Conservation (phyloP, 2,113 vertebrate species). For the Rhinolophus ferrumequinum region DNA sequence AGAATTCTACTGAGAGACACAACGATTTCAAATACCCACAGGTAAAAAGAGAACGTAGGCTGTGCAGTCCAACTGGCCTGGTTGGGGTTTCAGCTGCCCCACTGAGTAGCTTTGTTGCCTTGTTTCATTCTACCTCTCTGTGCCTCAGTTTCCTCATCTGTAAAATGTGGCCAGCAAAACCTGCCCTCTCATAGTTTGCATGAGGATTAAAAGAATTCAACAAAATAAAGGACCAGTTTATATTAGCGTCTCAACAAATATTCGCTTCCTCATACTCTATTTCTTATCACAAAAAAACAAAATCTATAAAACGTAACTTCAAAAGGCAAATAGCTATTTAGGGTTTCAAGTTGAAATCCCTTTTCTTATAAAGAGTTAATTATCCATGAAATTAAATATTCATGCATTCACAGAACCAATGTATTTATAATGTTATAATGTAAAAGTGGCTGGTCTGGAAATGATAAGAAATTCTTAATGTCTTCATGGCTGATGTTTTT, state of each 20-base stretch:
- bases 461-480: constrained; percentile 62
- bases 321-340: constrained; percentile 64
- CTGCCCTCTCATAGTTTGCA: background rate
- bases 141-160: background rate
- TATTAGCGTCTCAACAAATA: background rate
- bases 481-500: constrained; percentile 56
- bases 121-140: background rate
- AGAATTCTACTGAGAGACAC: background rate
- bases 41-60: background rate
- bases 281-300: constrained; percentile 35
- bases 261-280: background rate
- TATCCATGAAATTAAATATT: constrained; percentile 81
- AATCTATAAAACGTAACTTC: constrained; percentile 60
- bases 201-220: constrained; percentile 10
- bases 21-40: background rate
- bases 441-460: constrained; percentile 39
- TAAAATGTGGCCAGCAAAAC: background rate
- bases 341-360: constrained; percentile 54
- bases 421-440: constrained; percentile 64
- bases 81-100: background rate
- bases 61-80: too few relatives aligned
- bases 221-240: background rate
- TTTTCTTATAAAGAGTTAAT: constrained; percentile 75
- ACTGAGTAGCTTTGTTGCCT: background rate
- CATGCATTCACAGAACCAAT: constrained; percentile 60